Evolutionary conservation across 2,797 vertebrate species (phyloP), one percentile per base, ranked within the genome.

Genomic region (Oophaga sylvatica): DNA sequence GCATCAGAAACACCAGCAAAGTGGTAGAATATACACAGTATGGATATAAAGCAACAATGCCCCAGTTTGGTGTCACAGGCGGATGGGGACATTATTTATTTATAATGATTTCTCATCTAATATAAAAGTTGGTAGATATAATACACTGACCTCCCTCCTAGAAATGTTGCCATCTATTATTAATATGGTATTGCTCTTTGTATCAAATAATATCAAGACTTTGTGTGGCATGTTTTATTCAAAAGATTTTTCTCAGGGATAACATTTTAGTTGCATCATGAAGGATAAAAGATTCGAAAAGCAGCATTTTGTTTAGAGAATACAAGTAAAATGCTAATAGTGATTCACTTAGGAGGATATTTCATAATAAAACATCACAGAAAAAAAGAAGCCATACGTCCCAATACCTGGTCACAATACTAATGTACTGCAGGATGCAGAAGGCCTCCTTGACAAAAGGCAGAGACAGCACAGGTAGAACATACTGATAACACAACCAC

Each of bases 1-100:
- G 65, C 35, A 63, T 35, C 13, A 78, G 5, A 17, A 13, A 87
- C 45, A 68, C 13, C 73, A 41, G 60, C 15, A 35, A 31, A 13
- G 41, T 20, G 62, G 57, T 82, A 60, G 29, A 59, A 87, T 81
- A 73, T 45, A 67, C 60, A 53, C 48, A 53, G 48, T 53, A 59
- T 86, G 1, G 35, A 59, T 22, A 13, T 62, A 60, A 17, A 60
- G 17, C 11, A 16, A 65, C n/a, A 65, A 63, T n/a, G 59, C 20
- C 19, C 8, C 7, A n/a, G 17, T 45, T 9, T 45, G n/a, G 60
- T 63, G 26, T 60, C 19, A 80, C 7, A 35, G 29, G 71, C 7
- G 75, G 56, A 57, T 16, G 48, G 59, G 41, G 35, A 80, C 60
- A 80, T n/a, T 63, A 13, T 41, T 41, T 59, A 62, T 62, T 11